A percentile compares a stretch with the other conserved stretches of the same genome.
phyloP scores from a whole-genome alignment of 2,888 invertebrate genomes.

The Acanthococcus lagerstroemiae region DNA sequence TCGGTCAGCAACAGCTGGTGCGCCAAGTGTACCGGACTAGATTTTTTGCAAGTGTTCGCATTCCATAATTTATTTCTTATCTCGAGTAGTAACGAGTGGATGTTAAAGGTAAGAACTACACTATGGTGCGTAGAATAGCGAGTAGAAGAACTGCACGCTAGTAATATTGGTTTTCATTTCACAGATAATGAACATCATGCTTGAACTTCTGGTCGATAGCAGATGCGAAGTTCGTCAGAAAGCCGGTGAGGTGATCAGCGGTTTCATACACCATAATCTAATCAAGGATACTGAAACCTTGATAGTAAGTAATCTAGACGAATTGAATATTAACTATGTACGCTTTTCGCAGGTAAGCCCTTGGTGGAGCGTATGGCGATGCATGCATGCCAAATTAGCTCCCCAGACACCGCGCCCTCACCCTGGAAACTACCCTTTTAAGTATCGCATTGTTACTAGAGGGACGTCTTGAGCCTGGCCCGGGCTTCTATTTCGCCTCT shows the following conservation, averaged over 20 bases:
- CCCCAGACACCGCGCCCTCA: no score
- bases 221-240: constrained; percentile 71
- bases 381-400: no score
- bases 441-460: no score
- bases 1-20: constrained; percentile 51
- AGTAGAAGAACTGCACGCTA: no score
- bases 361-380: no score
- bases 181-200: constrained; percentile 51
- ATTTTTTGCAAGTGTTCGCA: constrained; percentile 59
- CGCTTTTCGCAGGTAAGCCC: no score
- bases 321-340: no score
- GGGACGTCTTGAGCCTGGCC: no score
- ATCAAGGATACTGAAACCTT: constrained; percentile 51
- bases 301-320: constrained; percentile 46
- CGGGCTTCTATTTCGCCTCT: no score
- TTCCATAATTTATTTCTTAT: constrained; percentile 62
- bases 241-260: constrained; percentile 72
- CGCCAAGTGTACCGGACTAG: constrained; percentile 54
- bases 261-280: constrained; percentile 75
- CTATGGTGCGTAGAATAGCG: no score
- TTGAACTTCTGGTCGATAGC: constrained; percentile 57
- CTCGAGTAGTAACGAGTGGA: constrained; percentile 46
- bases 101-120: constrained; percentile 38
- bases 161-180: constrained; percentile 38
- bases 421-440: no score